These are phyloP conservation scores for Syngnathus floridae DNA, from an alignment of 2,113 vertebrate species.

Conservation along the genomic window DNA sequence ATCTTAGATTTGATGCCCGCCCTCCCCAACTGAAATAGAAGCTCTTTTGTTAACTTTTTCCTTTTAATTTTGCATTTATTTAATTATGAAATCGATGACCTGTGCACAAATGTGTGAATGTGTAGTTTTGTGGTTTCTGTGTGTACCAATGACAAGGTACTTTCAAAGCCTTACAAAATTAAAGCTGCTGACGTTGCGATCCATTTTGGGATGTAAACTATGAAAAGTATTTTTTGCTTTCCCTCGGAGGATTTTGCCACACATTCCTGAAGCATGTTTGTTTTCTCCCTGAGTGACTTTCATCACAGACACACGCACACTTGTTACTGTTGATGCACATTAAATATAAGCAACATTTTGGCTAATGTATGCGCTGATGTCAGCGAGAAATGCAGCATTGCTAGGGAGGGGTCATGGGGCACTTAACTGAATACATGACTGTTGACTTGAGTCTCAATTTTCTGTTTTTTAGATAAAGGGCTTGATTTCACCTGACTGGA, in stretches of 20 bases:
- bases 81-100: slow-evolving; percentile 23
- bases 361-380: neutral
- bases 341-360: neutral
- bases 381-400: neutral
- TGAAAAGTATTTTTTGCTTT: neutral
- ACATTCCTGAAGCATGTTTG: neutral
- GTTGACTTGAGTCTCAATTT: slow-evolving; percentile 5
- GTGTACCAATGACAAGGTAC: slow-evolving; percentile 45
- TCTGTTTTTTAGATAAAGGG: neutral
- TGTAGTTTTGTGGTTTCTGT: slow-evolving; percentile 34
- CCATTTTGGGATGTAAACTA: slow-evolving; percentile 9
- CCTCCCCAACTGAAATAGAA: neutral
- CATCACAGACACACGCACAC: neutral
- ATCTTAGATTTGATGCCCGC: neutral
- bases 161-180: slow-evolving; percentile 58
- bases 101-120: slow-evolving; percentile 29
- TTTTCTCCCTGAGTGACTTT: neutral
- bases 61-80: slow-evolving; percentile 16
- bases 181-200: slow-evolving; percentile 56
- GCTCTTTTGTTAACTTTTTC: slow-evolving; percentile 5
- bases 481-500: neutral
- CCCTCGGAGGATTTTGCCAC: neutral
- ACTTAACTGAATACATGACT: neutral
- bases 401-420: neutral
- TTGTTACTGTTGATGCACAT: neutral